phyloP scores from a whole-genome alignment of 1,140 invertebrate species.

The Aphelenchoides fujianensis region DNA sequence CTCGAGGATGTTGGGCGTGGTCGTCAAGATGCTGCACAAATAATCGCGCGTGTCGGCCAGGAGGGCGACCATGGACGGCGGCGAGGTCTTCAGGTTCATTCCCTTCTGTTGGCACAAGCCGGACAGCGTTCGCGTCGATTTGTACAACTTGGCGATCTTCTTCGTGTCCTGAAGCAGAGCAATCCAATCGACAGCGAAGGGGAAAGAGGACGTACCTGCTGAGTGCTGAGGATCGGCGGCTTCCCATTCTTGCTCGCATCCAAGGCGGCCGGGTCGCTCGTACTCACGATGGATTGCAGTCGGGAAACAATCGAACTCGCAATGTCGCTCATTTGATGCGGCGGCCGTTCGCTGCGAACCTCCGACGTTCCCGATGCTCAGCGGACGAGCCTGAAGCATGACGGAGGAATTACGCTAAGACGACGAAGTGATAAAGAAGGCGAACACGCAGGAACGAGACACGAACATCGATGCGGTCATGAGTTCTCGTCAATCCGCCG shows the following conservation, averaged over 20 bases:
- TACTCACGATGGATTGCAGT: background rate
- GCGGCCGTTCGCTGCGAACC: background rate
- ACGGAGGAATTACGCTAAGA: background rate
- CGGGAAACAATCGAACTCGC: constrained; percentile 7
- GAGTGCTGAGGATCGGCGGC: background rate
- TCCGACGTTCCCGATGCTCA: background rate
- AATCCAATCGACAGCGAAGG: background rate
- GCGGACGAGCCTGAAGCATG: background rate
- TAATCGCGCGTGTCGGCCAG: constrained; percentile 97
- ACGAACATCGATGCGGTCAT: too few relatives aligned
- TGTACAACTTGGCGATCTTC: constrained; percentile 52
- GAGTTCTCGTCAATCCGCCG: too few relatives aligned
- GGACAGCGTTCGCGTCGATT: constrained; percentile 64
- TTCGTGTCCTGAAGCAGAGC: constrained; percentile 51
- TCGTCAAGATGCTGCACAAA: constrained; percentile 85
- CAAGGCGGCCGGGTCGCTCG: background rate
- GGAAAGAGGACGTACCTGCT: background rate
- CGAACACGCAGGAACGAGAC: too few relatives aligned
- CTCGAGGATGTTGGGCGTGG: constrained; percentile 75
- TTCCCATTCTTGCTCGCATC: background rate
- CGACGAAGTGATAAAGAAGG: too few relatives aligned
- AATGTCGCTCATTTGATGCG: constrained; percentile 6
- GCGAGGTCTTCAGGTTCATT: constrained; percentile 99
- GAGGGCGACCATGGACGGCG: constrained; percentile 98
- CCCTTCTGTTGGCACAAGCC: constrained; percentile 96